Conservation (phyloP, 1,140 invertebrate species). For the Episyrphus balteatus region DNA sequence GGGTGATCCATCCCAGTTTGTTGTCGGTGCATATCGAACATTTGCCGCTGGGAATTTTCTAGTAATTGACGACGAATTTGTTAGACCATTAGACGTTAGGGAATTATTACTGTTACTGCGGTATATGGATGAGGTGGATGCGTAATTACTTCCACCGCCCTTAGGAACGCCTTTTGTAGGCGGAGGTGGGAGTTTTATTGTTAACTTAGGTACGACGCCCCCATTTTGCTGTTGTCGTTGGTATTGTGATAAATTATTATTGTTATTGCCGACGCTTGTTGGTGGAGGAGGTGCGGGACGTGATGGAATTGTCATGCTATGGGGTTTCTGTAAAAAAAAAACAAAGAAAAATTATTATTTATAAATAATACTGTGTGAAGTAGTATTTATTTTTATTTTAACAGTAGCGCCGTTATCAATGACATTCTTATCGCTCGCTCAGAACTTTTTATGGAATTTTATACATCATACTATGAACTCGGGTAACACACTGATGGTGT, state of each 20-base stretch:
- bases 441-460: no score
- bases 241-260: slow-evolving; percentile 21
- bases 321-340: no score
- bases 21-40: slow-evolving; percentile 26
- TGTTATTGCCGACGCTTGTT: slow-evolving; percentile 23
- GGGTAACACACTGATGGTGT: no score
- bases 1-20: slow-evolving; percentile 30
- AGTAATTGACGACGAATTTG: slow-evolving; percentile 19
- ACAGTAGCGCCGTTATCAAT: no score
- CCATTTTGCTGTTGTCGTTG: slow-evolving; percentile 19
- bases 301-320: slow-evolving; percentile 31
- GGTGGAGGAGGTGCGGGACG: slow-evolving; percentile 36
- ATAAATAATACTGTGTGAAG: no score
- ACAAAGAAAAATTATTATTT: no score
- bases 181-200: slow-evolving; percentile 29
- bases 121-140: slow-evolving; percentile 1
- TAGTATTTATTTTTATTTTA: no score
- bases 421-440: no score
- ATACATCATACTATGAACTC: no score
- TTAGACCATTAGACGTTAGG: not conserved
- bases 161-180: slow-evolving; percentile 17
- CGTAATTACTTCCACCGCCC: slow-evolving; percentile 6
- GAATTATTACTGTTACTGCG: slow-evolving; percentile 14
- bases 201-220: slow-evolving; percentile 21
- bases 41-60: slow-evolving; percentile 28